A percentile compares a stretch with the other conserved stretches of the same genome.
Evolutionary conservation across 1,140 invertebrate genomes (phyloP).

Genomic region (Drosophila jambulina): DNA sequence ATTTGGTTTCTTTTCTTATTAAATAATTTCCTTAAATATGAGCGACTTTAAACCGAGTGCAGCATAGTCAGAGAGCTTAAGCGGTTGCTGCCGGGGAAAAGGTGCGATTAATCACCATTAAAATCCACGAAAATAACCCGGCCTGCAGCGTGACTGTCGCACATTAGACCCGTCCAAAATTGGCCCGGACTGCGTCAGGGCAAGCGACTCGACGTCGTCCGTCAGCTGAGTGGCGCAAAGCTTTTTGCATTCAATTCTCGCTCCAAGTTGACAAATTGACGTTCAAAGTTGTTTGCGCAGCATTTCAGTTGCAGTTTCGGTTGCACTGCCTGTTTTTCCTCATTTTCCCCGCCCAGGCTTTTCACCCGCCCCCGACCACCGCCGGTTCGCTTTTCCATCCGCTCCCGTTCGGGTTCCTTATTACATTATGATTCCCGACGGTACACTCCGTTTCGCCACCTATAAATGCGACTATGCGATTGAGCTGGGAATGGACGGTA

Average conservation of each 20-base stretch:
- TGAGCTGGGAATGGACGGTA: constrained; percentile 25
- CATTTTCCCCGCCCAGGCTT: constrained; percentile 17
- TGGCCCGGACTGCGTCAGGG: constrained; percentile 67
- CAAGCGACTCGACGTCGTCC: constrained; percentile 40
- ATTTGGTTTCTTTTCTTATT: not conserved
- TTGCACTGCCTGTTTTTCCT: constrained; percentile 62
- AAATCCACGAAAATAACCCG: constrained; percentile 53
- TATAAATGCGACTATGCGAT: constrained; percentile 45
- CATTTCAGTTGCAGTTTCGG: constrained; percentile 80
- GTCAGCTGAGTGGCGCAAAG: constrained; percentile 64
- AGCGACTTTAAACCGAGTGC: not conserved
- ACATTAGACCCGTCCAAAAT: constrained; percentile 57
- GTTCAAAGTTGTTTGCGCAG: constrained; percentile 83
- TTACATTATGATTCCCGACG: constrained; percentile 71
- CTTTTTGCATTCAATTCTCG: constrained; percentile 82
- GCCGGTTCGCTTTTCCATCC: constrained; percentile 22
- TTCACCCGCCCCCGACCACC: not conserved
- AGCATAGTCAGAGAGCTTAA: not conserved
- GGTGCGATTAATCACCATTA: constrained; percentile 34
- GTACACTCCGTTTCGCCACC: constrained; percentile 56
- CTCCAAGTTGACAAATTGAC: constrained; percentile 82
- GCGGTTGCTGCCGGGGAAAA: constrained; percentile 3
- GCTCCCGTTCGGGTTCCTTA: constrained; percentile 68
- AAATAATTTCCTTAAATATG: not conserved
- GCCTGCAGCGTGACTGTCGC: constrained; percentile 45